These are phyloP conservation scores for Phyto melanocephala DNA, from an alignment of 2,888 invertebrate species.

Conservation along the genomic window DNA sequence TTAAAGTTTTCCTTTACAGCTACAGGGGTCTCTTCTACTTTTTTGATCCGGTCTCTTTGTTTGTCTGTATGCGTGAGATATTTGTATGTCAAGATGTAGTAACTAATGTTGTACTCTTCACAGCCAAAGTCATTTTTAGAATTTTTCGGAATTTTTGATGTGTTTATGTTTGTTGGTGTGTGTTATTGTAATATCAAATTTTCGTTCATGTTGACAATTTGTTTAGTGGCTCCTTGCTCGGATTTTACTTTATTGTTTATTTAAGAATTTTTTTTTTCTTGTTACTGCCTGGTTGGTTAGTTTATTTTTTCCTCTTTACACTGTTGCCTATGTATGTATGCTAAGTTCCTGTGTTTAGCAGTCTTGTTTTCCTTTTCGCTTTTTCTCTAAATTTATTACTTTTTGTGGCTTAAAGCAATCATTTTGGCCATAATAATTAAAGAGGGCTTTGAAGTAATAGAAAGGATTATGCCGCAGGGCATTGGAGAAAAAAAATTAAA, in stretches of 20 bases:
- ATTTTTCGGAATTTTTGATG: too few relatives aligned
- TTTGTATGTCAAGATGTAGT: neutral
- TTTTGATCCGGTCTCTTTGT: neutral
- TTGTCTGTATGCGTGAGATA: neutral
- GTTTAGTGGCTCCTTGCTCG: slow-evolving; percentile 45
- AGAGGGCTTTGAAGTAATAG: slow-evolving; percentile 44
- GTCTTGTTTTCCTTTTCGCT: neutral
- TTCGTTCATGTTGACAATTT: slow-evolving; percentile 62
- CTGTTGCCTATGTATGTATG: neutral
- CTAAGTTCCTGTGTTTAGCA: slow-evolving; percentile 12
- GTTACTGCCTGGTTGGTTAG: neutral
- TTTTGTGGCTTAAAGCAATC: slow-evolving; percentile 57
- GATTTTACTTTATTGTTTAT: slow-evolving; percentile 46
- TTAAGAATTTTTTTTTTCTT: neutral
- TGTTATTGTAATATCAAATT: slow-evolving; percentile 41
- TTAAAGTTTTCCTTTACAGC: slow-evolving; percentile 28
- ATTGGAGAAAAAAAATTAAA: slow-evolving; percentile 23
- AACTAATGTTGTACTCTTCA: too few relatives aligned
- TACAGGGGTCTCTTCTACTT: neutral
- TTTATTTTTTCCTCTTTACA: neutral
- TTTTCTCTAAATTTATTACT: slow-evolving; percentile 47
- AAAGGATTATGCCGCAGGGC: slow-evolving; percentile 29
- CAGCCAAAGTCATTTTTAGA: too few relatives aligned
- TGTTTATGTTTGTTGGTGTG: too few relatives aligned
- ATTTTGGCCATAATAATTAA: slow-evolving; percentile 55